Percentiles rank a stretch among this genome's conserved stretches.
Evolutionary conservation across 1,140 invertebrate genomes (phyloP).

Genomic region (Medauroidea extradentata): DNA sequence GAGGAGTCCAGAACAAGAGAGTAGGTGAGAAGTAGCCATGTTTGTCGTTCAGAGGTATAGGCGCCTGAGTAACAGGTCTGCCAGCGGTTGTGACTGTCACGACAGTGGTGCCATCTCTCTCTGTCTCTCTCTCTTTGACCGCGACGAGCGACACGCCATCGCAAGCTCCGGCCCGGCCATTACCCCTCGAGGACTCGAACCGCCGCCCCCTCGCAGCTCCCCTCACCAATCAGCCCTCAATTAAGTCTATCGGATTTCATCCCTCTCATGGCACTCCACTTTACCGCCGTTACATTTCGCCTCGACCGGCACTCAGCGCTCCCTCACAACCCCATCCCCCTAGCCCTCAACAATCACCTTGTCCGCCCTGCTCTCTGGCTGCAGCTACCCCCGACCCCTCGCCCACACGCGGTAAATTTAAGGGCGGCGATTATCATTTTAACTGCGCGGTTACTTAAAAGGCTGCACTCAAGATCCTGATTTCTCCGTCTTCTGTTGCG

Average conservation of each 20-base stretch:
- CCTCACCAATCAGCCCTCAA: slow-evolving; percentile 4
- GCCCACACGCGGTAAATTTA: neutral
- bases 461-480: slow-evolving; percentile 1
- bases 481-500: neutral
- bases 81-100: too few relatives aligned
- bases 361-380: neutral
- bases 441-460: slow-evolving; percentile 6
- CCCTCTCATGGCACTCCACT: neutral
- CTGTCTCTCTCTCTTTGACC: too few relatives aligned
- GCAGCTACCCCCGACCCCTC: neutral
- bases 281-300: neutral
- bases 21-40: too few relatives aligned
- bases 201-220: neutral
- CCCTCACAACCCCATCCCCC: too few relatives aligned
- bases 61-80: too few relatives aligned
- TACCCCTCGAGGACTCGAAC: neutral
- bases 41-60: too few relatives aligned
- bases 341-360: too few relatives aligned
- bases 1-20: too few relatives aligned
- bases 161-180: too few relatives aligned
- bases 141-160: too few relatives aligned
- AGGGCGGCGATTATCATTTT: slow-evolving; percentile 7
- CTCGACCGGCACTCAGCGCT: neutral
- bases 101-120: too few relatives aligned
- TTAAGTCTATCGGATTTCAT: slow-evolving; percentile 8